These are phyloP conservation scores for Fulmarus glacialis DNA, from an alignment of 2,113 vertebrate species.

Conservation along the genomic window DNA sequence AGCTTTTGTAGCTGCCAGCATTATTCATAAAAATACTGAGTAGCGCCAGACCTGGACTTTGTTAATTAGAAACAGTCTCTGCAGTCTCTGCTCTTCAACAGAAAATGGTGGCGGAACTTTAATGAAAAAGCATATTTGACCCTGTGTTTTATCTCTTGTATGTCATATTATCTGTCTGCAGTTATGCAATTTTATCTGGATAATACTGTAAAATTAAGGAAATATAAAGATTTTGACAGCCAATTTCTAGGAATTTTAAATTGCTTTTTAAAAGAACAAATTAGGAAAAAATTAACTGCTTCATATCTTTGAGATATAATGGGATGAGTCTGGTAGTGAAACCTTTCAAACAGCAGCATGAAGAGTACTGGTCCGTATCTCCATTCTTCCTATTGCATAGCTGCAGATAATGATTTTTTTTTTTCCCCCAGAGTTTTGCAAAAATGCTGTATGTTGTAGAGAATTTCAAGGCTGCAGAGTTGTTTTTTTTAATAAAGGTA, in stretches of 20 bases:
- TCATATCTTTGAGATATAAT: not conserved
- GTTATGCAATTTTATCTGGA: not conserved
- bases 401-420: not conserved
- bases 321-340: not conserved
- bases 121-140: not conserved
- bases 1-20: not conserved
- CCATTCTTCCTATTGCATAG: not conserved
- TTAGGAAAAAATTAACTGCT: not conserved
- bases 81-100: not conserved
- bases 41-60: not conserved
- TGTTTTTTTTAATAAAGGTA: not conserved
- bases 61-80: not conserved
- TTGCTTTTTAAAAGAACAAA: not conserved
- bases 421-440: not conserved
- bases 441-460: not conserved
- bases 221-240: not conserved
- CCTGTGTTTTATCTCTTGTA: not conserved
- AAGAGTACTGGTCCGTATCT: not conserved
- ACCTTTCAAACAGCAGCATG: not conserved
- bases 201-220: not conserved
- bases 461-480: not conserved
- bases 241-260: not conserved
- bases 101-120: not conserved
- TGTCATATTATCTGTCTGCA: not conserved
- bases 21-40: not conserved